These are phyloP conservation scores for Sorex araneus DNA, from an alignment of 2,113 vertebrate genomes.

Conservation along the genomic window DNA sequence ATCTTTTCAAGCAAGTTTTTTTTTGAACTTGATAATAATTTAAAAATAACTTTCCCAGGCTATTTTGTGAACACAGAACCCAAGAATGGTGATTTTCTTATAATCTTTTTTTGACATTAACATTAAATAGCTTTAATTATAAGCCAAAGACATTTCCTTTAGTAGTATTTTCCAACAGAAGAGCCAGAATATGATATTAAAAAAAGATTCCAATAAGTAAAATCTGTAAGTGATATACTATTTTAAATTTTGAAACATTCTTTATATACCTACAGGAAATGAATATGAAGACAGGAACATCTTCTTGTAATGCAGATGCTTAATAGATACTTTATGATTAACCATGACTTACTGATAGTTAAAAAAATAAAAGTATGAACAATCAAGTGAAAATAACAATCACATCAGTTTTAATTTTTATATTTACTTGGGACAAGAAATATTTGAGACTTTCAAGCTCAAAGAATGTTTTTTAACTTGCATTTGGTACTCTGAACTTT, in stretches of 20 bases:
- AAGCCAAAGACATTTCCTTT: constrained; percentile 32
- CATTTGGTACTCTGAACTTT: constrained; percentile 33
- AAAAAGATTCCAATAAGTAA: constrained; percentile 14
- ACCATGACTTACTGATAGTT: background rate
- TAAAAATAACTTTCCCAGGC: constrained; percentile 29
- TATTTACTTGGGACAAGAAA: background rate
- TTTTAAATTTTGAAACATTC: constrained; percentile 42
- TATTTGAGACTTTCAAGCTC: constrained; percentile 47
- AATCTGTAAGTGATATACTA: background rate
- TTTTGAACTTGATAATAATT: constrained; percentile 8
- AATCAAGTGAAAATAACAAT: constrained; percentile 48
- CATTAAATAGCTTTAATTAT: constrained; percentile 61
- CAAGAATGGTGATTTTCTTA: constrained; percentile 46
- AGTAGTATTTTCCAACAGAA: constrained; percentile 32
- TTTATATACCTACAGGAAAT: background rate
- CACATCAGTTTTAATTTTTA: constrained; percentile 55
- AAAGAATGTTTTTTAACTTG: background rate
- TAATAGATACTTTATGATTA: constrained; percentile 42
- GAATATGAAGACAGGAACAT: background rate
- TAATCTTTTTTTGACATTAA: background rate
- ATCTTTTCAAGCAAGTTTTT: constrained; percentile 40
- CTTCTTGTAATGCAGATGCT: constrained; percentile 10
- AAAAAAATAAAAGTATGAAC: constrained; percentile 25
- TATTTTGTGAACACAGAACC: constrained; percentile 42
- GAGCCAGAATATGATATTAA: background rate